A percentile compares a stretch with the other conserved stretches of the same genome.
phyloP scores from a whole-genome alignment of 2,113 vertebrate genomes.

The Isichthys henryi region DNA sequence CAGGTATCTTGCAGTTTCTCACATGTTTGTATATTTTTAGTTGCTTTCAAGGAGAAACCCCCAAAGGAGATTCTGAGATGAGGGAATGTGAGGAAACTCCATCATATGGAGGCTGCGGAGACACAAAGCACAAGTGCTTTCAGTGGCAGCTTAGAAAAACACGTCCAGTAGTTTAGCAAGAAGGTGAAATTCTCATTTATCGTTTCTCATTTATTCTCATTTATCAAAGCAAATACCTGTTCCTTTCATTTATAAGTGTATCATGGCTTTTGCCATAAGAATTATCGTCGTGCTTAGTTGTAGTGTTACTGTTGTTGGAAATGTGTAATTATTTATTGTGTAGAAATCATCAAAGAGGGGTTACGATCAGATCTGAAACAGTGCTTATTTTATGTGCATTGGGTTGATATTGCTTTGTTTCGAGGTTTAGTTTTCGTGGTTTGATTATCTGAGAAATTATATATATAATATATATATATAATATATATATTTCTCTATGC shows the following conservation, averaged over 20 bases:
- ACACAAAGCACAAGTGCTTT: not conserved
- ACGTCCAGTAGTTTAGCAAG: not conserved
- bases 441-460: not conserved
- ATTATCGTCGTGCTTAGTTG: constrained; percentile 9
- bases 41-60: not conserved
- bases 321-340: not conserved
- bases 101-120: not conserved
- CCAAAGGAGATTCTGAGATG: not conserved
- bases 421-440: not conserved
- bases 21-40: constrained; percentile 10
- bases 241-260: constrained; percentile 8
- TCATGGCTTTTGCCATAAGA: not conserved
- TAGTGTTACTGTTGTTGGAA: constrained; percentile 3
- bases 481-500: not conserved
- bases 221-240: not conserved
- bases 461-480: not conserved
- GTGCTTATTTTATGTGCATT: not conserved
- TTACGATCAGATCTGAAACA: not conserved
- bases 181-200: not conserved
- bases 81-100: not conserved
- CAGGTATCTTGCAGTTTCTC: not conserved
- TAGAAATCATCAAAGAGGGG: not conserved
- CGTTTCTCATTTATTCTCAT: not conserved
- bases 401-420: constrained; percentile 3
- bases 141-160: not conserved